Percentiles rank a stretch among this genome's conserved stretches.
Conservation (phyloP, 1,140 invertebrate genomes). For the Cephus cinctus region DNA sequence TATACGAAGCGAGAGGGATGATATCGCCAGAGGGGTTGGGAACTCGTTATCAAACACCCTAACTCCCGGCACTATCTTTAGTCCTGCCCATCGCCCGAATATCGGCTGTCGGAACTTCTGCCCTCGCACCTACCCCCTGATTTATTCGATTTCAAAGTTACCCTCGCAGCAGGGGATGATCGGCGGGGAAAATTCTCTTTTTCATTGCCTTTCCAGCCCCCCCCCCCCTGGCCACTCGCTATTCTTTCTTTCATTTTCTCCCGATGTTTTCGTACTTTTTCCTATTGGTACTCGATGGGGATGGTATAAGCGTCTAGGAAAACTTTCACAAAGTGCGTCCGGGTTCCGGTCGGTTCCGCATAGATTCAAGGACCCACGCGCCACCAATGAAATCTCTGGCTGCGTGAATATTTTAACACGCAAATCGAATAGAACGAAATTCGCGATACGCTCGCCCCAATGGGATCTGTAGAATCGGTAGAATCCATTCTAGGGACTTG, state of each 20-base stretch:
- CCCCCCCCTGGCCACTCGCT: not conserved
- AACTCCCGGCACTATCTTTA: slow-evolving; percentile 15
- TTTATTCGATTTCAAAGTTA: slow-evolving; percentile 30
- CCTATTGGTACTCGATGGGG: not conserved
- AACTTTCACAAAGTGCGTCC: too few species aligned
- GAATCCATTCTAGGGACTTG: too few species aligned
- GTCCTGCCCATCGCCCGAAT: slow-evolving; percentile 12
- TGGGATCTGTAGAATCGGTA: too few species aligned
- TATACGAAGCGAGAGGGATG: slow-evolving; percentile 9
- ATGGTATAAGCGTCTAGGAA: too few species aligned
- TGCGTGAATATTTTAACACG: too few species aligned
- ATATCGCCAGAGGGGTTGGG: not conserved
- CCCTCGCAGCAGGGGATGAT: slow-evolving; percentile 24
- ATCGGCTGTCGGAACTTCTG: slow-evolving; percentile 20
- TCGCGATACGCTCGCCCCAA: too few species aligned
- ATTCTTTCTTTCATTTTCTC: slow-evolving; percentile 20
- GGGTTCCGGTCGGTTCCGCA: too few species aligned
- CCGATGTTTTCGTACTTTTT: not conserved
- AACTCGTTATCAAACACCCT: slow-evolving; percentile 22
- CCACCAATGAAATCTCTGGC: too few species aligned
- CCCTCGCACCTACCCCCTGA: slow-evolving; percentile 19
- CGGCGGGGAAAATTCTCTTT: slow-evolving; percentile 19
- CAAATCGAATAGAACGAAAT: too few species aligned
- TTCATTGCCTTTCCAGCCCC: not conserved
- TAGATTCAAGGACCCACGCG: too few species aligned